A percentile compares a stretch with the other conserved stretches of the same genome.
Evolutionary conservation across 2,888 invertebrate species (phyloP).

Genomic region (Dolomedes plantarius): DNA sequence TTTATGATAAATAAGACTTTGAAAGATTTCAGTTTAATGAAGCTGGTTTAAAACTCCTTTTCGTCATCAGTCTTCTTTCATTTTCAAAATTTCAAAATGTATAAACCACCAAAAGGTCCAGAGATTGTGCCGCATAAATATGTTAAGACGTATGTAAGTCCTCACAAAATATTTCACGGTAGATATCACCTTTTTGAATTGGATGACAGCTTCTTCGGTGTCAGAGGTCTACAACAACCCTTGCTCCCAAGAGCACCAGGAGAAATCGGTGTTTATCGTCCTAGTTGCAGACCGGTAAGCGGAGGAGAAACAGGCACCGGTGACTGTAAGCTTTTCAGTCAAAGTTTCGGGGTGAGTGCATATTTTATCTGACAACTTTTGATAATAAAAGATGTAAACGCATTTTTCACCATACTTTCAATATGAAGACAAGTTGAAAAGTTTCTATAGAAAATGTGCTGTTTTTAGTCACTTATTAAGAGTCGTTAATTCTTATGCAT

Average conservation of each 20-base stretch:
- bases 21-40: too few relatives aligned
- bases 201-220: constrained; percentile 45
- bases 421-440: too few relatives aligned
- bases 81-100: neutral
- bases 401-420: too few relatives aligned
- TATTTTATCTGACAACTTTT: too few relatives aligned
- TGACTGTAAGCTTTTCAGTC: constrained; percentile 55
- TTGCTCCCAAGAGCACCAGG: constrained; percentile 4
- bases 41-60: too few relatives aligned
- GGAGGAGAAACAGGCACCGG: constrained; percentile 60
- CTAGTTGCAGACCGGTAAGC: constrained; percentile 28
- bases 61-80: too few relatives aligned
- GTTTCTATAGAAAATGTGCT: too few relatives aligned
- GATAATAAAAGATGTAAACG: too few relatives aligned
- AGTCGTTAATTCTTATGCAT: too few relatives aligned
- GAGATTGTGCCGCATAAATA: constrained; percentile 47
- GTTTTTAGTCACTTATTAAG: too few relatives aligned
- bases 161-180: constrained; percentile 56
- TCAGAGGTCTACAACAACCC: constrained; percentile 9
- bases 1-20: too few relatives aligned
- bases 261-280: constrained; percentile 42
- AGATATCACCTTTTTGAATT: constrained; percentile 49
- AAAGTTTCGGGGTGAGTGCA: constrained; percentile 63
- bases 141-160: constrained; percentile 51
- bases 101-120: constrained; percentile 29